These are phyloP conservation scores for Corbicula japonica DNA, from an alignment of 2,888 invertebrate species.

Conservation along the genomic window DNA sequence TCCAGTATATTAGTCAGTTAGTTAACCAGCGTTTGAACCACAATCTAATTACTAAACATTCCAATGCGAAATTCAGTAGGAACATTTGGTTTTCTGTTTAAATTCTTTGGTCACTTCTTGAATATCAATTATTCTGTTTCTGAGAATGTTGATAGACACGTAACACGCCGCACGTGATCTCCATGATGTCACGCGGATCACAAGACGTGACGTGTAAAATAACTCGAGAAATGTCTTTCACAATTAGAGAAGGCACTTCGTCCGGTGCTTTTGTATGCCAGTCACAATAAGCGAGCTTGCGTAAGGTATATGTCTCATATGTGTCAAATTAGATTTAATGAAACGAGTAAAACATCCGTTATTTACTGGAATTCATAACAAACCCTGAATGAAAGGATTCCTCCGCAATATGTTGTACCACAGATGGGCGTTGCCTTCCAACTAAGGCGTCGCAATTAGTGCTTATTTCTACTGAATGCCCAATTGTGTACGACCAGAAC, in stretches of 20 bases:
- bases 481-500: too few relatives aligned
- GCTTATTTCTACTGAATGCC: too few relatives aligned
- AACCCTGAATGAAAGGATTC: too few relatives aligned
- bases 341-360: background rate
- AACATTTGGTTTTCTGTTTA: too few relatives aligned
- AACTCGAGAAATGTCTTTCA: slow-evolving; percentile 29
- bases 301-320: background rate
- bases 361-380: background rate
- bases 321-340: background rate
- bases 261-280: background rate
- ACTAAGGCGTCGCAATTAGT: too few relatives aligned
- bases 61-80: too few relatives aligned
- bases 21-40: too few relatives aligned
- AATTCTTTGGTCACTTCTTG: slow-evolving; percentile 7
- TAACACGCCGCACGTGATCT: slow-evolving; percentile 58
- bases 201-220: slow-evolving; percentile 48
- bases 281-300: background rate
- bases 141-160: slow-evolving; percentile 52
- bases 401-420: too few relatives aligned
- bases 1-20: too few relatives aligned
- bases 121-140: slow-evolving; percentile 51
- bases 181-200: slow-evolving; percentile 47
- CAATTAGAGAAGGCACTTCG: slow-evolving; percentile 52
- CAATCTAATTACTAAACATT: too few relatives aligned
- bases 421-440: too few relatives aligned